Evolutionary conservation across 1,140 invertebrate genomes (phyloP), one percentile per base, ranked within the genome.

Genomic region (Panagrolaimus sp.): DNA sequence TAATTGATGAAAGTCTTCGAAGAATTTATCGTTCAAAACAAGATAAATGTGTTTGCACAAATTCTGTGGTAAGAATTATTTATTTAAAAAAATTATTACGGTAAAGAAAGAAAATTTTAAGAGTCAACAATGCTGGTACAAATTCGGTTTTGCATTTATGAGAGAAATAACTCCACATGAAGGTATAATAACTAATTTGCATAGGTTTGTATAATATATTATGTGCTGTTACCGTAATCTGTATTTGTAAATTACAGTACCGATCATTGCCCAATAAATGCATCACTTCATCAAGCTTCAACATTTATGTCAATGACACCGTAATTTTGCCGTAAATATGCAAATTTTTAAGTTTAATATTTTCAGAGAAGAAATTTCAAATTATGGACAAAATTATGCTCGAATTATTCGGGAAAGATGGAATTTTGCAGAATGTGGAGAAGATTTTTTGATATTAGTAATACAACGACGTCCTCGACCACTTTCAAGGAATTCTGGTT

Each of bases 131-230:
- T 74, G 73, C 58, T 74, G 73, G 73, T 70, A 68, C 45, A 67
- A 66, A 46, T 74, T 74, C 66, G 73, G 65, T 6, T 76, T 74
- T 74, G 73, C 75, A 43, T 74, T 74, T 70, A 38, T 75, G 15
- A 48, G 43, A 21, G 65, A 74, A 24, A 63, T 74, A 26, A 63
- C 26, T 12, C 65, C 63, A 15, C 15, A 28, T 32, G n/a, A 65
- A 44, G 24, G 24, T 15, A 17, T 28, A 4, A 17, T 32, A 10
- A 67, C 44, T 12, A 43, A 52, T 43, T 10, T 21, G 43, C 44
- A 43, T n/a, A 67, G 14, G 46, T 14, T 43, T 28, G 17, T 28
- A 15, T 28, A 55, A 68, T 8, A n/a, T 15, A 48, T 71, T 15
- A 14, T 67, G 9, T 15, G 6, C 21, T n/a, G 69, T 24, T 55